Conservation (phyloP, 1,140 invertebrate species). For the Neodiprion fabricii region DNA sequence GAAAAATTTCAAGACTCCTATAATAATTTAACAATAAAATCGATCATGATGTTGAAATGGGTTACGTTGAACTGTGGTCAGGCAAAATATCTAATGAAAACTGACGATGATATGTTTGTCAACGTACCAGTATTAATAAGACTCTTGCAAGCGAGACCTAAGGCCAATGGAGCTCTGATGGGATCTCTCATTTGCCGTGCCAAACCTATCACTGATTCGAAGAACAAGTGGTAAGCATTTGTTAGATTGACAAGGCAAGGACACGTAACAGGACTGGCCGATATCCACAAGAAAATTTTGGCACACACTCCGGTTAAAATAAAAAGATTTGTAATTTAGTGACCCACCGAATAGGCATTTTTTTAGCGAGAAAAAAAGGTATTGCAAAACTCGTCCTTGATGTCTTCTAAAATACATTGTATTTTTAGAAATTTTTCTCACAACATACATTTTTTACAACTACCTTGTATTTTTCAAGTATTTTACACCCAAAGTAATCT, state of each 20-base stretch:
- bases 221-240: slow-evolving; percentile 76
- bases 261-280: background rate
- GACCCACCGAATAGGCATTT: background rate
- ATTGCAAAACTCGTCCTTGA: background rate
- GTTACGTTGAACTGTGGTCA: slow-evolving; percentile 69
- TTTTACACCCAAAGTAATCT: too few relatives aligned
- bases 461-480: too few relatives aligned
- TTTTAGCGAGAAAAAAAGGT: background rate
- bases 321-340: background rate
- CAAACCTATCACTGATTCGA: slow-evolving; percentile 72
- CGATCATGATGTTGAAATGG: slow-evolving; percentile 86
- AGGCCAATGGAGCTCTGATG: slow-evolving; percentile 64
- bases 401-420: too few relatives aligned
- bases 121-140: slow-evolving; percentile 69
- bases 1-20: slow-evolving; percentile 90
- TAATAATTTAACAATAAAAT: slow-evolving; percentile 92
- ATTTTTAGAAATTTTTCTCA: slow-evolving; percentile 6
- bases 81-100: slow-evolving; percentile 78
- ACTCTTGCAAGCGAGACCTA: slow-evolving; percentile 48
- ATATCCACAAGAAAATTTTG: slow-evolving; percentile 6
- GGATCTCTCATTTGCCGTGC: slow-evolving; percentile 80
- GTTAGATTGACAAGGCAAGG: background rate
- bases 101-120: slow-evolving; percentile 86
- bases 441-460: slow-evolving; percentile 8
- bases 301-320: background rate